A percentile compares a stretch with the other conserved stretches of the same genome.
phyloP scores from a whole-genome alignment of 2,113 vertebrate genomes.

The Ageneiosus marmoratus region DNA sequence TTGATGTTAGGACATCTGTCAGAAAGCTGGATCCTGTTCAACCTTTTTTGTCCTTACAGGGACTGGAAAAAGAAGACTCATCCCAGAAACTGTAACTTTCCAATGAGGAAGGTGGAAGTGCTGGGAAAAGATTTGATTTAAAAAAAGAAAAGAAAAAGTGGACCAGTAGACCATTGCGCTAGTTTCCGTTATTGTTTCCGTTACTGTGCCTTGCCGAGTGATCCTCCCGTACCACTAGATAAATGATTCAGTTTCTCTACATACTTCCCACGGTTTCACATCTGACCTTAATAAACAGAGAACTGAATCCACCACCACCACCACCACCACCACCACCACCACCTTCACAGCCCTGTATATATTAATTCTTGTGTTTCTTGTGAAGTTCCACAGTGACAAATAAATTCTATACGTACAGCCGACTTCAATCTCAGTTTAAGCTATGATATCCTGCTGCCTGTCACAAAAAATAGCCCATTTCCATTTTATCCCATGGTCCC shows the following conservation, averaged over 20 bases:
- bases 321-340: background rate
- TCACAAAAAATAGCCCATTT: background rate
- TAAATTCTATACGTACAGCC: background rate
- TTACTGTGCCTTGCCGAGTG: background rate
- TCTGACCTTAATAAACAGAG: constrained; percentile 23
- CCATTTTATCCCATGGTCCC: background rate
- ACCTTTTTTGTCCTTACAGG: background rate
- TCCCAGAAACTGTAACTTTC: background rate
- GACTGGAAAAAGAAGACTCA: too few relatives aligned
- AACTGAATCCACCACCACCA: background rate
- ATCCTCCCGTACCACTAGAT: background rate
- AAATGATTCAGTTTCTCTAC: background rate
- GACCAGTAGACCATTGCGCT: background rate
- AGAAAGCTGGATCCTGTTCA: background rate
- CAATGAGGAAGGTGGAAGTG: background rate
- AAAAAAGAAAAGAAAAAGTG: background rate
- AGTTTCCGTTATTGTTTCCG: background rate
- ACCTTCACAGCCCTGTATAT: background rate
- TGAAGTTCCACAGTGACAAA: background rate
- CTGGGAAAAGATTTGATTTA: background rate
- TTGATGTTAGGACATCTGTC: background rate
- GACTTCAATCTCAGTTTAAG: background rate
- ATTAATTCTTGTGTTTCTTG: background rate
- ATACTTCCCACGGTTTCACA: constrained; percentile 3
- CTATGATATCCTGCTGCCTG: background rate